Base-by-base conservation (phyloP, 1,140 invertebrate genomes). In the Oscheius sp. region DNA sequence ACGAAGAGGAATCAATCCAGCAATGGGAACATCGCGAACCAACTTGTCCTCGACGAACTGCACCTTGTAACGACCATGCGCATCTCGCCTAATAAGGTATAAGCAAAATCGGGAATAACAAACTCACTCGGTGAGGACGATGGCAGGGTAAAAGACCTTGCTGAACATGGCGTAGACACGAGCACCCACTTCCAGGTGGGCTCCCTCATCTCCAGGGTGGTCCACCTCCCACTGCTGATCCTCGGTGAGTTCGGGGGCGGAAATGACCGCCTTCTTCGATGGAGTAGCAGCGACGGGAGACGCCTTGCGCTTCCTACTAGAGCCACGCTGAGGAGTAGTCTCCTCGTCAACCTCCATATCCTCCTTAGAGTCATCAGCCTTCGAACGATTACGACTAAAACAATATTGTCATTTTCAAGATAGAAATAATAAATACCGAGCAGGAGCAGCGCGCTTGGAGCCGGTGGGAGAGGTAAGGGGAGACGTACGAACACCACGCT, bases 61-160 rank as follows among this genome's bases (percentile, higher is more conserved):
- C 4, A 83, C 71, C n/a, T 79, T 80, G 68, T 81, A 83, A 13
- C 81, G 81, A 28, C 79, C 75, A 26, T 83, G 69, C 18, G 73
- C 83, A 49, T 83, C 82, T 23, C 76, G 62, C 2, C 80, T 82
- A 34, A 67, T 68, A 74, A 55, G 20, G 35, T 1, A 72, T 15
- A 1, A 28, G 15, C 55, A 65, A 75, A 4, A 75, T 18, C 32
- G 61, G 10, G 20, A 13, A 38, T 35, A 65, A 26, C 23, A 71
- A 58, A 69, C 75, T 38, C 49, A 81, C 76, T 82, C 66, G 1
- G 45, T 75, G 61, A 80, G 46, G 46, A 84, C 67, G 38, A 82
- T 28, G 7, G 83, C 81, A 1, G 83, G 73, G 63, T 82, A 82
- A 55, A 70, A 84, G 3, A 76, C 65, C n/a, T 74, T 71, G 10